phyloP scores from a whole-genome alignment of 2,797 vertebrate species.

The Yasuhikotakia modesta region DNA sequence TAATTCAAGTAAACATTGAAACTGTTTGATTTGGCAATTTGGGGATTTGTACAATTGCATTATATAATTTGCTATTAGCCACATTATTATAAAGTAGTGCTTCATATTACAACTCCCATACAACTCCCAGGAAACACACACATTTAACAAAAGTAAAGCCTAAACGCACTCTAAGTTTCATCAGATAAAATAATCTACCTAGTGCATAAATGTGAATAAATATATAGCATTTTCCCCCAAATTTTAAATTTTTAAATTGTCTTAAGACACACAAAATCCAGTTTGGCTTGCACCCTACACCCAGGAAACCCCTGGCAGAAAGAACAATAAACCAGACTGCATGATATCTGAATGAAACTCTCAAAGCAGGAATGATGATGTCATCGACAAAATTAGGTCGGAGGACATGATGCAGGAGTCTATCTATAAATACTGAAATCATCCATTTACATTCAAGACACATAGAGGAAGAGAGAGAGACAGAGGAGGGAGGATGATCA shows the following conservation, averaged over 20 bases:
- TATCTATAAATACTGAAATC: constrained; percentile 56
- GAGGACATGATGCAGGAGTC: constrained; percentile 48
- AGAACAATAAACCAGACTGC: constrained; percentile 17
- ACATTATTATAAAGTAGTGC: background rate
- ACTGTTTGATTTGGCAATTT: no score
- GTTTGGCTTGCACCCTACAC: constrained; percentile 13
- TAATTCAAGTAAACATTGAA: no score
- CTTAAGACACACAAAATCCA: constrained; percentile 11
- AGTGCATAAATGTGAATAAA: background rate
- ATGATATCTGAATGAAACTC: constrained; percentile 42
- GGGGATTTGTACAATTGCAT: no score
- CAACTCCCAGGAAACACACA: background rate
- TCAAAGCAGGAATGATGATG: constrained; percentile 45
- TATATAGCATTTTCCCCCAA: background rate
- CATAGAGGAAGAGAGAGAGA: background rate
- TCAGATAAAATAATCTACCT: background rate
- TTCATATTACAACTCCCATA: no score
- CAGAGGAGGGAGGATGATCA: background rate
- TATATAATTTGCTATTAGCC: background rate
- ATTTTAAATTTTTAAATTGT: no score
- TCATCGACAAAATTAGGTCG: constrained; percentile 59
- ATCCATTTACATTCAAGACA: constrained; percentile 45
- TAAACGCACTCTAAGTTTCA: background rate
- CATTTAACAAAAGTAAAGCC: background rate
- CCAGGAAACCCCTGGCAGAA: constrained; percentile 17